Evolutionary conservation across 2,113 vertebrate species (phyloP).

Genomic region (Entomyzon cyanotis): DNA sequence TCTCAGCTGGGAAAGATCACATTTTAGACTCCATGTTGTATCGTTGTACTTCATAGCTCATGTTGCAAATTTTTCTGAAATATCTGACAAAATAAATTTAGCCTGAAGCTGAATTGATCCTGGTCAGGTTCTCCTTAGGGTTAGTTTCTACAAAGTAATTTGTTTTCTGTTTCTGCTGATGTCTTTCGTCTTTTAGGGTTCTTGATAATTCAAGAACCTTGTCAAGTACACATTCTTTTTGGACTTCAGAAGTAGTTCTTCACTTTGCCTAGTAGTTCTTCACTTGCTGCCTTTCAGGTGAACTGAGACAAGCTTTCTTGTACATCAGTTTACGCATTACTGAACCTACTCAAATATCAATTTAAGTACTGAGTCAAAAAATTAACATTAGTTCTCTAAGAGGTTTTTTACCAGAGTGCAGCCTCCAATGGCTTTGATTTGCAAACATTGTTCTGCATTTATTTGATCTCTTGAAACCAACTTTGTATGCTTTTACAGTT

Average conservation of each 20-base stretch:
- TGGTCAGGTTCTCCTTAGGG: not conserved
- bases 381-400: not conserved
- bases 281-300: not conserved
- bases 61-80: not conserved
- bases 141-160: not conserved
- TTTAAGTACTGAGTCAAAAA: not conserved
- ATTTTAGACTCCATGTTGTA: not conserved
- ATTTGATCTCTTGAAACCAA: not conserved
- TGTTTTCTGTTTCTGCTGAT: not conserved
- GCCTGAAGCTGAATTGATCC: not conserved
- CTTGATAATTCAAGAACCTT: not conserved
- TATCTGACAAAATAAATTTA: not conserved
- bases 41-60: not conserved
- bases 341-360: not conserved
- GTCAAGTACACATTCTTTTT: not conserved
- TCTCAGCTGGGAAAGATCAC: accelerated
- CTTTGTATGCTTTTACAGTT: not conserved
- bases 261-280: not conserved
- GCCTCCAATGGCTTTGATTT: not conserved
- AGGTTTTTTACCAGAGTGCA: not conserved
- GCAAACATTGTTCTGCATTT: not conserved
- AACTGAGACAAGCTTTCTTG: not conserved
- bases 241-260: not conserved
- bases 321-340: not conserved
- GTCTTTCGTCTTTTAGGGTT: not conserved